Conservation (phyloP, 2,113 vertebrate species). For the Cygnus atratus region DNA sequence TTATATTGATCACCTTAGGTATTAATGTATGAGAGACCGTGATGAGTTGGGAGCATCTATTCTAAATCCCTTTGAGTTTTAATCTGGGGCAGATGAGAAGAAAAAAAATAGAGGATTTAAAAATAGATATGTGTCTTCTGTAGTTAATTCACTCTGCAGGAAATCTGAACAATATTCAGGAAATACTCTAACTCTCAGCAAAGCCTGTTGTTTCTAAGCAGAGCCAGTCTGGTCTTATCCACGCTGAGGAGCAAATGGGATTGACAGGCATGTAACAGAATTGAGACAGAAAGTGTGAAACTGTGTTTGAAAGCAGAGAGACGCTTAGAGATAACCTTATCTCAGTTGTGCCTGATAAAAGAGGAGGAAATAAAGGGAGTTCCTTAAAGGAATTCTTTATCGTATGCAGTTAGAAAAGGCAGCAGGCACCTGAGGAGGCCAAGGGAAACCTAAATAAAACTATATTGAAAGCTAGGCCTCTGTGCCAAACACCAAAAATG, state of each 20-base stretch:
- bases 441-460: not conserved
- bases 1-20: not conserved
- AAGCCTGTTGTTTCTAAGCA: slow-evolving; percentile 49
- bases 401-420: not conserved
- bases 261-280: slow-evolving; percentile 62
- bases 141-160: not conserved
- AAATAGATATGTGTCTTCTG: slow-evolving; percentile 39
- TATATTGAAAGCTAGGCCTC: not conserved
- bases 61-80: slow-evolving; percentile 26
- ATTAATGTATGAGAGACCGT: not conserved
- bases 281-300: slow-evolving; percentile 54
- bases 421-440: no score
- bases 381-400: not conserved
- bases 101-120: not conserved
- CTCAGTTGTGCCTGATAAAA: not conserved
- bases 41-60: not conserved
- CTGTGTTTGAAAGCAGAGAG: slow-evolving; percentile 52
- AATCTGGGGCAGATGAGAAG: slow-evolving; percentile 16
- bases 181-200: slow-evolving; percentile 34
- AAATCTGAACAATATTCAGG: slow-evolving; percentile 32
- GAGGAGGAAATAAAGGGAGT: rapidly evolving
- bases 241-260: slow-evolving; percentile 3
- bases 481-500: not conserved
- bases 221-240: slow-evolving; percentile 29
- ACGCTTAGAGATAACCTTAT: not conserved